Percentiles rank a stretch among this genome's conserved stretches.
Evolutionary conservation across 1,140 invertebrate genomes (phyloP).

Genomic region (Drosophila auraria): DNA sequence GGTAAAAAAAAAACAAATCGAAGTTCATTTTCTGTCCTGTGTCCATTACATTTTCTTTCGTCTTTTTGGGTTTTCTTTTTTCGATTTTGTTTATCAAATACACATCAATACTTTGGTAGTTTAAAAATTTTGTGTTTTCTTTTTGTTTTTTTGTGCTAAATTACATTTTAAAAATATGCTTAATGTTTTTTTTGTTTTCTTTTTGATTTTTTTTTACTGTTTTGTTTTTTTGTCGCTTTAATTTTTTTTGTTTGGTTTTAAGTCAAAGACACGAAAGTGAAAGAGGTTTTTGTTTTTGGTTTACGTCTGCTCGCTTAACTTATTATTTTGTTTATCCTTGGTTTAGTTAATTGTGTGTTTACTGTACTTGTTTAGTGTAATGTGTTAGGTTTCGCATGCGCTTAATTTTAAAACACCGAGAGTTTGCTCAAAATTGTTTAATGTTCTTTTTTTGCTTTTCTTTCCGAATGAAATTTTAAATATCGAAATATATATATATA

Average conservation of each 20-base stretch:
- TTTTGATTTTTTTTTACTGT: constrained; percentile 41
- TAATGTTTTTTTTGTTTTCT: constrained; percentile 64
- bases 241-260: constrained; percentile 68
- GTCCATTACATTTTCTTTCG: constrained; percentile 45
- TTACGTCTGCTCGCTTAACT: constrained; percentile 76
- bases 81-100: constrained; percentile 74
- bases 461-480: constrained; percentile 76
- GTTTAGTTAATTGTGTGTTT: constrained; percentile 51
- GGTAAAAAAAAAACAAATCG: constrained; percentile 15
- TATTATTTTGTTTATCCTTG: constrained; percentile 69
- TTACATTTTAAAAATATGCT: constrained; percentile 84
- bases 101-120: constrained; percentile 81
- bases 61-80: constrained; percentile 60
- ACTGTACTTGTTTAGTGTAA: constrained; percentile 69
- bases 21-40: constrained; percentile 38
- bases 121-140: constrained; percentile 73
- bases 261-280: constrained; percentile 85
- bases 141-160: constrained; percentile 78
- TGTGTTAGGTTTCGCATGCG: constrained; percentile 67
- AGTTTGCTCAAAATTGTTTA: constrained; percentile 75
- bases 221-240: constrained; percentile 50
- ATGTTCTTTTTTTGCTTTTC: constrained; percentile 48
- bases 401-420: constrained; percentile 82
- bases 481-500: constrained; percentile 79
- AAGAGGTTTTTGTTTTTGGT: constrained; percentile 84